These are phyloP conservation scores for Andricus grossulariae DNA, from an alignment of 1,140 invertebrate species.

Conservation along the genomic window DNA sequence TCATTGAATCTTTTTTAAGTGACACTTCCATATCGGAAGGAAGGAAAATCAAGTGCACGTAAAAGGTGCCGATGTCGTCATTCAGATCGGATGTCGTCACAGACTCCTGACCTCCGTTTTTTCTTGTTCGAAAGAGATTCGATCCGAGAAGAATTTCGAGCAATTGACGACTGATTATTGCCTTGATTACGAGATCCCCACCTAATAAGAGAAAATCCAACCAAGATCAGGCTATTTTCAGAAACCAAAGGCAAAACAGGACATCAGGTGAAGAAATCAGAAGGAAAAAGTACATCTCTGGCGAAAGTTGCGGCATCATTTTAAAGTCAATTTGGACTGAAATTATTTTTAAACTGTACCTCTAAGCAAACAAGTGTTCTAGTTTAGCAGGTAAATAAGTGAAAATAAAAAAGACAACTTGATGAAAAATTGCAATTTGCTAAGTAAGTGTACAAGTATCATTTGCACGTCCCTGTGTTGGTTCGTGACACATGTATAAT, in stretches of 20 bases:
- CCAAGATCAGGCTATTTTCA: slow-evolving; percentile 21
- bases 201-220: slow-evolving; percentile 27
- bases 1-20: background rate
- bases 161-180: too few species aligned
- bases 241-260: slow-evolving; percentile 12
- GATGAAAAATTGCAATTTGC: background rate
- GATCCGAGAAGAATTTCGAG: background rate
- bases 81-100: slow-evolving; percentile 21
- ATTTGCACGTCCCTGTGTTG: slow-evolving; percentile 15
- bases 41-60: slow-evolving; percentile 16
- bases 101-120: slow-evolving; percentile 8
- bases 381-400: background rate
- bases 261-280: background rate
- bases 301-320: slow-evolving; percentile 17
- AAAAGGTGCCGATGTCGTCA: slow-evolving; percentile 28
- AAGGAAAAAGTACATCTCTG: background rate
- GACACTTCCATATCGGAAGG: slow-evolving; percentile 23
- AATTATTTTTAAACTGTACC: background rate
- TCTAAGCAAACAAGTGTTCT: background rate
- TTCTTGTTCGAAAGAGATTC: background rate
- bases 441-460: background rate
- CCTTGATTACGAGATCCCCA: background rate
- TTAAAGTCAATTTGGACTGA: background rate
- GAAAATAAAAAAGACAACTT: background rate
- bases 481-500: slow-evolving; percentile 3